Evolutionary conservation across 92 coral and sea anemone species (phyloP), one percentile per base, ranked within the genome.

Genomic region (Umimayanthus kanabou): DNA sequence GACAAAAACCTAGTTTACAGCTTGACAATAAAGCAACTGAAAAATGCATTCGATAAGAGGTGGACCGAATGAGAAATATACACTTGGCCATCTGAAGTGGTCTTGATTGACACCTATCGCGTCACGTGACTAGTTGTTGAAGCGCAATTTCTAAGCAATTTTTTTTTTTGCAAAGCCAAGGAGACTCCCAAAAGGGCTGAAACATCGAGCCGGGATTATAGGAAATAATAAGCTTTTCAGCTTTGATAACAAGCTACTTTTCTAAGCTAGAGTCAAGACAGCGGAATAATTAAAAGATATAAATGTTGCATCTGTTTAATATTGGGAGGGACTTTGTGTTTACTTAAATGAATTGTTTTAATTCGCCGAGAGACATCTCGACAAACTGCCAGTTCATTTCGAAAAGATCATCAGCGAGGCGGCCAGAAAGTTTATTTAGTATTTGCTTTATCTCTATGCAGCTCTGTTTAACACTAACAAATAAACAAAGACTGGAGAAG

Each of bases 101-200:
- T 22, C 15, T 39, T 92, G 94, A 92, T 92, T 79, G 94, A 92
- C 92, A 92, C 28, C 73, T 53, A 67, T 1, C 28, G 26, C 13
- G 13, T 80, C 94, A 92, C 92, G 94, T 92, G 94, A 92, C 92
- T 73, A 6, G 29, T 73, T 75, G 92, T 89, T 87, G 88, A 89
- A 81, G 82, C 50, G 58, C 67, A 23, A 28, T 81, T 73, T 88
- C 39, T 2, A 49, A 25, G 82, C 6, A 28, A 4, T 9, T 23
- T 33, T 39, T 40, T 18, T 81, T 82, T 43, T 26, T 14, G 26
- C 85, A 61, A 80, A 39, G 37, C 25, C 84, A 80, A 79, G 22
- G 53, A 61, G n/a, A 57, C 29, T 58, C 73, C 50, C 76, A 3
- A 49, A 42, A 43, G 39, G 67, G 58, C 77, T 71, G 75, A 81